Percentiles rank a stretch among this genome's conserved stretches.
Conservation (phyloP, 2,797 vertebrate genomes). For the Dermochelys coriacea region DNA sequence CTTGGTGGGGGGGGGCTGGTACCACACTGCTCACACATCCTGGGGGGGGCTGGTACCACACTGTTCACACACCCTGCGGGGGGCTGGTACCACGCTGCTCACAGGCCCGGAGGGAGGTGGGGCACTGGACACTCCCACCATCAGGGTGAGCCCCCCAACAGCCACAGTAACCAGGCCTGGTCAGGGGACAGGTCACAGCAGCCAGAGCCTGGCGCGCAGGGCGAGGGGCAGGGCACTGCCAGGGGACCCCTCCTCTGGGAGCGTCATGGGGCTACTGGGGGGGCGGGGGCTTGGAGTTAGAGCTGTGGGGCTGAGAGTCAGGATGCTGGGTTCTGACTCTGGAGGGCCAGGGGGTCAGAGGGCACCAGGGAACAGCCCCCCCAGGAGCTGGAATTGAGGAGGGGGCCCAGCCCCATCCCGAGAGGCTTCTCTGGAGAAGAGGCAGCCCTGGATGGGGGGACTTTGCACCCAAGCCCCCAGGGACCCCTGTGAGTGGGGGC, state of each 20-base stretch:
- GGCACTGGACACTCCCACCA: neutral
- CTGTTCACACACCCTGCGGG: no score
- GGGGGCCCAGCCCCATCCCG: neutral
- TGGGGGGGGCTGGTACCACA: no score
- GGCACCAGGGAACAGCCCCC: no score
- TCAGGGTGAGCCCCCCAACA: neutral
- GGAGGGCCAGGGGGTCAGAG: neutral
- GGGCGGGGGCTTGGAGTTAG: neutral
- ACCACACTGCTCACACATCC: rapidly evolving
- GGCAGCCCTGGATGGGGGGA: neutral
- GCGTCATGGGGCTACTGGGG: neutral
- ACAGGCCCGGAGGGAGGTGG: neutral
- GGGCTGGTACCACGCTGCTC: no score
- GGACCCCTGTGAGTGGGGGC: neutral
- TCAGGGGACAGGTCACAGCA: no score
- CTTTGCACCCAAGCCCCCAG: neutral
- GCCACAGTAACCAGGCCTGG: neutral
- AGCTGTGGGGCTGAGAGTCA: neutral
- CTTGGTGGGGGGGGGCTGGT: no score
- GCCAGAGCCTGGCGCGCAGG: neutral
- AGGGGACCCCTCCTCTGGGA: no score
- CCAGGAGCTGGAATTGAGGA: no score
- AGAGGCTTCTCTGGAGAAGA: no score
- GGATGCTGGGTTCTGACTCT: neutral
- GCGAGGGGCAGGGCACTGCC: no score